Percentiles rank a stretch among this genome's conserved stretches.
phyloP scores from a whole-genome alignment of 1,140 invertebrate genomes.

The Drosophila virilis region DNA sequence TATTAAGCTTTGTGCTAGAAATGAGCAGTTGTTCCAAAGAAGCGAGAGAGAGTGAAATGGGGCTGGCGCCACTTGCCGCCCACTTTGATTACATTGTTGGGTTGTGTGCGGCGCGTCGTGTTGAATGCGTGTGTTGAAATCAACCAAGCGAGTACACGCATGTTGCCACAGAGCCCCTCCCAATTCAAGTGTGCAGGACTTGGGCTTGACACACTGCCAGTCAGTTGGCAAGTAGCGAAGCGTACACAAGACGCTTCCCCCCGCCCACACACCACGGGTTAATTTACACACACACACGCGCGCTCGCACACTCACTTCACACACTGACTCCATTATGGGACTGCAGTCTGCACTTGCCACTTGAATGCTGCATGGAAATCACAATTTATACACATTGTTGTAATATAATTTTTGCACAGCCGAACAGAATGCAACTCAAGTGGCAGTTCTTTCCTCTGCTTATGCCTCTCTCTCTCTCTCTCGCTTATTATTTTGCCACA shows the following conservation, averaged over 20 bases:
- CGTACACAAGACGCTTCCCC: conserved; percentile 48
- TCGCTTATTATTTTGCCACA: conserved; percentile 33
- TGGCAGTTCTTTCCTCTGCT: conserved; percentile 43
- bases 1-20: conserved; percentile 79
- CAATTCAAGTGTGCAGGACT: conserved; percentile 12
- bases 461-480: not conserved
- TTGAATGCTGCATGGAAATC: conserved; percentile 73
- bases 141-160: conserved; percentile 71
- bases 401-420: conserved; percentile 79
- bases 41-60: not conserved
- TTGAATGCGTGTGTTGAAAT: conserved; percentile 72
- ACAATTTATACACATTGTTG: conserved; percentile 81
- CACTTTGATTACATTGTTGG: conserved; percentile 65
- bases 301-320: conserved; percentile 37
- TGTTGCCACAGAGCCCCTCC: conserved; percentile 45
- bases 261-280: conserved; percentile 42
- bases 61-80: conserved; percentile 24
- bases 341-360: conserved; percentile 50
- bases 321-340: conserved; percentile 56
- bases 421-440: conserved; percentile 72
- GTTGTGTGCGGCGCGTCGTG: conserved; percentile 15
- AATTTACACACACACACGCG: conserved; percentile 43
- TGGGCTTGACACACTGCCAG: conserved; percentile 52
- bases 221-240: conserved; percentile 59
- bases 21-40: conserved; percentile 59